These are phyloP conservation scores for Leptinotarsa tumamoca DNA, from an alignment of 2,888 invertebrate genomes.

Conservation along the genomic window DNA sequence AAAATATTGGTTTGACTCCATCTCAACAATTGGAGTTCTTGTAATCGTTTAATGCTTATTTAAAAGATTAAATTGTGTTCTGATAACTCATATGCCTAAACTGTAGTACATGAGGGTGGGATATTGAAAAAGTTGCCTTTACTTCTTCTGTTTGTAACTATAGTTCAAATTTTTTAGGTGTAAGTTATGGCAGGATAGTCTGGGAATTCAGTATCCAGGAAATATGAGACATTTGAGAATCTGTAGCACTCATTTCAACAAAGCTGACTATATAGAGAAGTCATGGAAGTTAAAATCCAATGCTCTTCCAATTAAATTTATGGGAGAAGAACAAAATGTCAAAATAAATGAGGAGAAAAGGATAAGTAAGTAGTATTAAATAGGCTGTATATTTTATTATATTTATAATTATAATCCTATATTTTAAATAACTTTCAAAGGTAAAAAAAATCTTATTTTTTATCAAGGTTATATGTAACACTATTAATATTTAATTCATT, in stretches of 20 bases:
- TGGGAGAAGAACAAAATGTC: slow-evolving; percentile 24
- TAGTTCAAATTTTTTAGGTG: slow-evolving; percentile 19
- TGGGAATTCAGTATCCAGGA: slow-evolving; percentile 22
- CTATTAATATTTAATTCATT: background rate
- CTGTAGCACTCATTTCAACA: slow-evolving; percentile 22
- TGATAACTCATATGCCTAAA: slow-evolving; percentile 17
- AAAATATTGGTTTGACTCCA: background rate
- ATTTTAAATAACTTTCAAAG: slow-evolving; percentile 25
- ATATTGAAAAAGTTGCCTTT: slow-evolving; percentile 25
- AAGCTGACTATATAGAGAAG: slow-evolving; percentile 23
- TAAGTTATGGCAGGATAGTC: slow-evolving; percentile 21
- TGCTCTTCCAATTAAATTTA: slow-evolving; percentile 26
- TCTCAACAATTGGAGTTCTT: slow-evolving; percentile 1
- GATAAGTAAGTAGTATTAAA: slow-evolving; percentile 24
- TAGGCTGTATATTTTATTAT: slow-evolving; percentile 26
- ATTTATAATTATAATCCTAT: slow-evolving; percentile 26
- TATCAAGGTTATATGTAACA: slow-evolving; percentile 1
- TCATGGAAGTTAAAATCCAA: slow-evolving; percentile 25
- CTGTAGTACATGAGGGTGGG: slow-evolving; percentile 25
- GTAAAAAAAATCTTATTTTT: background rate
- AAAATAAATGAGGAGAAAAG: slow-evolving; percentile 20
- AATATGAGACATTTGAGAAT: slow-evolving; percentile 24
- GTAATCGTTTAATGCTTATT: background rate
- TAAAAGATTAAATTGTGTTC: slow-evolving; percentile 20
- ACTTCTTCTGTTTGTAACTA: slow-evolving; percentile 24